Conservation (phyloP, 1,140 invertebrate genomes). For the Aporrectodea caliginosa region DNA sequence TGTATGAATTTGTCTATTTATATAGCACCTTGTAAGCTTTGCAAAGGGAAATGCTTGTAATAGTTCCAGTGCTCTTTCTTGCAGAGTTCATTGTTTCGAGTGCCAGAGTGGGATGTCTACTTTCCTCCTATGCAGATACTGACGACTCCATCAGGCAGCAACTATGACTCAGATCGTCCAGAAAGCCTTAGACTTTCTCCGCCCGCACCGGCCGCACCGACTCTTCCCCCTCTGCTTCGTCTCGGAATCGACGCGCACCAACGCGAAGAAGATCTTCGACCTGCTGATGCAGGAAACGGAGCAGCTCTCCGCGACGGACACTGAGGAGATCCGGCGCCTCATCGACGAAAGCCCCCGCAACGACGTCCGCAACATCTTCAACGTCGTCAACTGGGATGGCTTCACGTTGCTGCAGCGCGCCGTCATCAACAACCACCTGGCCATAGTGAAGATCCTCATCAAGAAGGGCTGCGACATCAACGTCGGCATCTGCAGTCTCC, state of each 20-base stretch:
- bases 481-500: slow-evolving; percentile 30
- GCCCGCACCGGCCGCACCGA: slow-evolving; percentile 28
- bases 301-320: slow-evolving; percentile 17
- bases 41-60: no score
- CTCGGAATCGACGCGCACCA: slow-evolving; percentile 22
- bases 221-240: slow-evolving; percentile 30
- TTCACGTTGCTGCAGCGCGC: slow-evolving; percentile 30
- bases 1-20: no score
- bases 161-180: slow-evolving; percentile 12
- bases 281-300: slow-evolving; percentile 6
- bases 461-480: slow-evolving; percentile 33
- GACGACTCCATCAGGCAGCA: no score
- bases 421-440: slow-evolving; percentile 26
- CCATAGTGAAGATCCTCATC: slow-evolving; percentile 28
- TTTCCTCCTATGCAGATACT: no score
- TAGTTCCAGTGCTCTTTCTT: no score
- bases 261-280: slow-evolving; percentile 29
- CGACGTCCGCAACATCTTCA: slow-evolving; percentile 24
- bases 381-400: slow-evolving; percentile 31
- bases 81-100: no score
- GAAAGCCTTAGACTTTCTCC: slow-evolving; percentile 25
- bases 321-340: slow-evolving; percentile 24
- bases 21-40: no score
- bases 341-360: slow-evolving; percentile 28
- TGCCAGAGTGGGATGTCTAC: no score